Evolutionary conservation across 2,888 invertebrate species (phyloP).

Genomic region (Hydraecia micacea): DNA sequence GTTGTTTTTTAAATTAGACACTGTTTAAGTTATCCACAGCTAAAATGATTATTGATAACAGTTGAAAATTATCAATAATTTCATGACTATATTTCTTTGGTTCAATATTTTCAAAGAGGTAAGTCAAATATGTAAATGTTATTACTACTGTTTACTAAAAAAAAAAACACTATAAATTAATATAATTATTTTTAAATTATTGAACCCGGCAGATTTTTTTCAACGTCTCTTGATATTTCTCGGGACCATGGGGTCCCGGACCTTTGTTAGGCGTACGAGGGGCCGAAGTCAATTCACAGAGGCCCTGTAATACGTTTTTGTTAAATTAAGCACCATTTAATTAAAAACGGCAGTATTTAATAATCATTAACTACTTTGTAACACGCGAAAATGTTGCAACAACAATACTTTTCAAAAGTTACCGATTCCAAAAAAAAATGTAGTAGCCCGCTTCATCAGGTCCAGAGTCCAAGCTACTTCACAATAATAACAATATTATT

Average conservation of each 20-base stretch:
- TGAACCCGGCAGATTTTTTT: no score
- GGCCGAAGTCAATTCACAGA: no score
- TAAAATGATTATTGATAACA: neutral
- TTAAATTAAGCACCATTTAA: no score
- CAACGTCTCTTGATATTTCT: no score
- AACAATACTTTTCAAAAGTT: neutral
- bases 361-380: neutral
- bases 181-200: neutral
- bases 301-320: no score
- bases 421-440: neutral
- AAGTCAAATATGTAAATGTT: neutral
- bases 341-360: no score
- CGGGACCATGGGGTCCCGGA: no score
- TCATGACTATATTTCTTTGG: neutral
- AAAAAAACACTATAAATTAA: neutral
- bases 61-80: neutral
- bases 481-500: neutral
- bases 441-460: no score
- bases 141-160: neutral
- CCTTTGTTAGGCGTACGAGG: no score
- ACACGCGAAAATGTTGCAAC: neutral
- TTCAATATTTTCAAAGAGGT: neutral
- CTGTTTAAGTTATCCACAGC: constrained; percentile 3
- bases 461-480: no score
- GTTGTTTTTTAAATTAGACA: constrained; percentile 37